Evolutionary conservation across 2,113 vertebrate species (phyloP), one percentile per base, ranked within the genome.

Genomic region (Melanerpes formicivorus): DNA sequence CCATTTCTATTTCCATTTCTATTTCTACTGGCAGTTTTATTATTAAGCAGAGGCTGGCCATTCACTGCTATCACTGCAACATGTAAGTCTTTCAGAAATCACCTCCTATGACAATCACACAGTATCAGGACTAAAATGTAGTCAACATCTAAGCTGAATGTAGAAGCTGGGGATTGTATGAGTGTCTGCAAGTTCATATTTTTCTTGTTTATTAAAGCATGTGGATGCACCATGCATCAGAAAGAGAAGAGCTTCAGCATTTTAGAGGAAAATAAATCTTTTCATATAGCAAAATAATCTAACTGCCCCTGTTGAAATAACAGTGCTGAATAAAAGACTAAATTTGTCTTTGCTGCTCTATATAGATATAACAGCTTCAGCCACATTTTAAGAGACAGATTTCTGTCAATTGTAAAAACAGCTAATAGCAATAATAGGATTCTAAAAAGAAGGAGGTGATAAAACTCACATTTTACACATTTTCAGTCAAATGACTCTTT

Each of bases 401-500:
- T 93, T 88, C 76, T 34, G 22, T 5, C 67, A 84, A 54, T 18
- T 80, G 8, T 26, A 91, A 95, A 95, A 95, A 83, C 64, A 4
- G 5, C 62, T 93, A 63, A 40, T 26, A 91, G 25, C 37, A 92
- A 84, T 66, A 87, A 67, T 23, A 91, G 46, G 34, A 50, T 42
- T 62, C 11, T 23, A 59, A 88, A 80, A 63, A 67, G 9, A 22
- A 46, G 34, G 73, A 80, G 14, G 42, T 72, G 5, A n/a, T n/a
- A 77, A 40, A 94, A 14, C 48, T 18, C 30, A 82, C 4, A 18
- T 74, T 95, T 88, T 88, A 62, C 56, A 67, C 26, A 62, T 88
- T 90, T 91, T 93, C 18, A 74, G 46, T 29, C 29, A 90, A 54
- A 90, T 85, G 69, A 87, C 18, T 95, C 22, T 80, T 93, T 93